phyloP scores from a whole-genome alignment of 23 tunicate species.

The Corella eumyota region DNA sequence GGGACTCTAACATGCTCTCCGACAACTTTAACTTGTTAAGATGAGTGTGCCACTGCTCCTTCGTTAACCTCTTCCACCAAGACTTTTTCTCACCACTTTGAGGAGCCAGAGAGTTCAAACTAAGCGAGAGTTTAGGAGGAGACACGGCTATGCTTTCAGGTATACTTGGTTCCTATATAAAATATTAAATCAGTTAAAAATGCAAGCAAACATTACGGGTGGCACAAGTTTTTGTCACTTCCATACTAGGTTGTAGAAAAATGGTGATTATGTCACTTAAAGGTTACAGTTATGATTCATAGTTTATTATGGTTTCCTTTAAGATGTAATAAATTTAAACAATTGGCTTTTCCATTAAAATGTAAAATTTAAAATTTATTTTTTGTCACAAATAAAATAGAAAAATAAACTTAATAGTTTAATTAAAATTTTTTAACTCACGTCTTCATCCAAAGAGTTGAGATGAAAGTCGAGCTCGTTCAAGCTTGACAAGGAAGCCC shows the following conservation, averaged over 20 bases:
- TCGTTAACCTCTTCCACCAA: constrained; percentile 86
- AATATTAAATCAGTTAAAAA: too few species aligned
- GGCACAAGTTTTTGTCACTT: too few species aligned
- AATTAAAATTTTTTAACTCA: neutral
- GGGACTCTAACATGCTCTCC: constrained; percentile 85
- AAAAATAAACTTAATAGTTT: neutral
- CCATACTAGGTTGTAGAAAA: too few species aligned
- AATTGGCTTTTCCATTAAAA: too few species aligned
- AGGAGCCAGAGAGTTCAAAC: constrained; percentile 12
- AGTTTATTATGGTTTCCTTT: too few species aligned
- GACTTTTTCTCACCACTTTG: constrained; percentile 15
- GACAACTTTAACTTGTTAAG: constrained; percentile 58
- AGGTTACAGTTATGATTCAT: too few species aligned
- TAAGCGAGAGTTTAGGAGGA: constrained; percentile 4
- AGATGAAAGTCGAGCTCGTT: constrained; percentile 27
- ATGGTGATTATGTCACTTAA: too few species aligned
- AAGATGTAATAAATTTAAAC: too few species aligned
- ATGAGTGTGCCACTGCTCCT: constrained; percentile 82
- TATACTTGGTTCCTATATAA: constrained; percentile 2
- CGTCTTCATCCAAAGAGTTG: neutral
- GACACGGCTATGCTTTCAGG: constrained; percentile 6
- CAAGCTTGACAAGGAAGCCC: constrained; percentile 52
- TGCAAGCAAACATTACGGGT: too few species aligned
- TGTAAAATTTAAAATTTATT: too few species aligned
- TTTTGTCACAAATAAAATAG: too few species aligned